phyloP scores from a whole-genome alignment of 2,797 vertebrate species.

The Kryptolebias ocellatus region DNA sequence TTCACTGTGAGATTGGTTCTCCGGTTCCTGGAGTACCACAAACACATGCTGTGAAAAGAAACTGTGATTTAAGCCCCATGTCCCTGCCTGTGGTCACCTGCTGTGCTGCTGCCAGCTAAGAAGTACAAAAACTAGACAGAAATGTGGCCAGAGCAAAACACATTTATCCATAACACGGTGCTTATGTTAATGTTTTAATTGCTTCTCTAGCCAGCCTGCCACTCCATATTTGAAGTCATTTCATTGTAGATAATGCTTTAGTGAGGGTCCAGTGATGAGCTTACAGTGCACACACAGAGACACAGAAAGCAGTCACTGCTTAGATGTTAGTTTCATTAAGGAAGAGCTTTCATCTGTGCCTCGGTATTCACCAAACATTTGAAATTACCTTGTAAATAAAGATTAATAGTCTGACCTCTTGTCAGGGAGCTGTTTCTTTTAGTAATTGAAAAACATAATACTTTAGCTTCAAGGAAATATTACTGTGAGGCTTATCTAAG shows the following conservation, averaged over 20 bases:
- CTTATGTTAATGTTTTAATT: slow-evolving; percentile 11
- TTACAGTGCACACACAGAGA: background rate
- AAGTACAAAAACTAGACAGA: slow-evolving; percentile 6
- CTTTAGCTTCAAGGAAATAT: background rate
- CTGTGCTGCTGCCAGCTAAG: slow-evolving; percentile 34
- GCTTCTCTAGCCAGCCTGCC: background rate
- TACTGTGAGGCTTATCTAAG: slow-evolving; percentile 3
- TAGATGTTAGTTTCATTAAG: slow-evolving; percentile 1
- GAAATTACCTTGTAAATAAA: slow-evolving; percentile 10
- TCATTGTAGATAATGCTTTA: slow-evolving; percentile 2
- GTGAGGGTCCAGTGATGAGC: background rate
- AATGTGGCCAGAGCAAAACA: too few relatives aligned
- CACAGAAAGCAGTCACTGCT: background rate
- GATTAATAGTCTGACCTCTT: slow-evolving; percentile 1
- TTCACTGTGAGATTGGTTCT: slow-evolving; percentile 12
- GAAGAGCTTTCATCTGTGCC: background rate
- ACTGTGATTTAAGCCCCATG: slow-evolving; percentile 24
- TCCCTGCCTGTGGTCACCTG: slow-evolving; percentile 26
- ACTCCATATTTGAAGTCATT: slow-evolving; percentile 3
- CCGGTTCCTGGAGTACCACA: slow-evolving; percentile 2
- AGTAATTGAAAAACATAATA: background rate
- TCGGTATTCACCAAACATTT: background rate
- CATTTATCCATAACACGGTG: background rate
- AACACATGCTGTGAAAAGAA: slow-evolving; percentile 40
- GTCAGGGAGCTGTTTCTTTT: slow-evolving; percentile 1